Evolutionary conservation across 2,888 invertebrate genomes (phyloP).

Genomic region (Plebejus melissa): DNA sequence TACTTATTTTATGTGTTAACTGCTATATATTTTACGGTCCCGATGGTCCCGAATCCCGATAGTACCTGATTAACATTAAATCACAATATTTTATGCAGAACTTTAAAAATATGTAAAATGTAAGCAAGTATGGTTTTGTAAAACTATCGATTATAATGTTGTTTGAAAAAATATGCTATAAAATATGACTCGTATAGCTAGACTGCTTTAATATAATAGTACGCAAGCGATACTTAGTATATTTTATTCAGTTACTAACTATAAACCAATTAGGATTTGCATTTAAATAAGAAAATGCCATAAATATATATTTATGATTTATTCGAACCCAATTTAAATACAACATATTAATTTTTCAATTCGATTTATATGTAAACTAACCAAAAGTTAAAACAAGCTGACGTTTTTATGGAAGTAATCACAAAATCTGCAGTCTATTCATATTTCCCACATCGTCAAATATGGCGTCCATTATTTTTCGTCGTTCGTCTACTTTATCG

Average conservation of each 20-base stretch:
- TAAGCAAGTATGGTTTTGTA: too few relatives aligned
- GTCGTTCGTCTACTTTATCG: too few relatives aligned
- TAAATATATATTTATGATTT: neutral
- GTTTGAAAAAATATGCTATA: neutral
- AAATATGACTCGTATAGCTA: neutral
- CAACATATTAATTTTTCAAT: conserved; percentile 13
- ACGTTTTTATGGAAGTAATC: neutral
- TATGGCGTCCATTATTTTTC: too few relatives aligned
- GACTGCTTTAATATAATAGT: neutral
- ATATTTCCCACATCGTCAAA: too few relatives aligned
- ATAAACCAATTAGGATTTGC: conserved; percentile 9
- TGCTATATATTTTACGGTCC: too few relatives aligned
- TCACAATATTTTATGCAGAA: too few relatives aligned
- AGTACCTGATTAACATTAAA: too few relatives aligned
- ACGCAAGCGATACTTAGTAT: neutral
- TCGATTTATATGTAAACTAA: conserved; percentile 13
- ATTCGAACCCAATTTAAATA: conserved; percentile 10
- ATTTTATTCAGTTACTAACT: conserved; percentile 1
- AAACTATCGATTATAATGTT: too few relatives aligned
- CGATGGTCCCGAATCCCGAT: too few relatives aligned
- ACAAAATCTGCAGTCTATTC: neutral
- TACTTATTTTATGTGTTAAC: too few relatives aligned
- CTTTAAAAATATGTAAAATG: too few relatives aligned
- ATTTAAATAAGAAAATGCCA: conserved; percentile 1
- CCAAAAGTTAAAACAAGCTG: neutral